A percentile compares a stretch with the other conserved stretches of the same genome.
Conservation (phyloP, 2,113 vertebrate species). For the Rhineura floridana region DNA sequence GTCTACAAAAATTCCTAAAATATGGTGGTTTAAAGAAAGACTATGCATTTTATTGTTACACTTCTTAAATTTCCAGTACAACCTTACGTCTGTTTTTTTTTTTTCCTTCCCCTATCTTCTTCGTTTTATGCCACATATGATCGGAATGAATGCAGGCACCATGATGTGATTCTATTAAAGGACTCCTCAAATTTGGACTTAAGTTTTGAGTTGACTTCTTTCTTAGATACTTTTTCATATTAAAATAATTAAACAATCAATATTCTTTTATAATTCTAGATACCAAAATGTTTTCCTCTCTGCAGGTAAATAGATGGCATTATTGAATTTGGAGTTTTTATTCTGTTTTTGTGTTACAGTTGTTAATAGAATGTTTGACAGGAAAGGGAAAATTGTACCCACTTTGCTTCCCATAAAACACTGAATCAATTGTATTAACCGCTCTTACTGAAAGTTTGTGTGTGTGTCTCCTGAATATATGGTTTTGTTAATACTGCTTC, state of each 20-base stretch:
- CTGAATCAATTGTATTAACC: neutral
- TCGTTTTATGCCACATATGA: constrained; percentile 37
- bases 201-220: constrained; percentile 35
- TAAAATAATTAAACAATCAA: constrained; percentile 52
- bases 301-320: constrained; percentile 62
- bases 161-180: constrained; percentile 52
- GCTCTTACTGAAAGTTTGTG: neutral
- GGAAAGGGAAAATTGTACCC: neutral
- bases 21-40: constrained; percentile 16
- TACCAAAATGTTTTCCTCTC: constrained; percentile 63
- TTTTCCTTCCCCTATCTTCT: constrained; percentile 1
- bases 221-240: neutral
- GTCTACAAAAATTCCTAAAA: constrained; percentile 39
- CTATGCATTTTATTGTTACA: constrained; percentile 64
- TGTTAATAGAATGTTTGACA: constrained; percentile 40
- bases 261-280: constrained; percentile 53
- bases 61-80: constrained; percentile 49
- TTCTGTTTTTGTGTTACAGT: constrained; percentile 53
- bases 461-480: neutral
- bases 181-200: constrained; percentile 60
- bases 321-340: constrained; percentile 48
- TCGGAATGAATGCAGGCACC: constrained; percentile 51
- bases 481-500: neutral
- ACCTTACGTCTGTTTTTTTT: constrained; percentile 41
- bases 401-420: constrained; percentile 6